A percentile compares a stretch with the other conserved stretches of the same genome.
phyloP scores from a whole-genome alignment of 1,140 invertebrate genomes.

The Rhizoglyphus robini region DNA sequence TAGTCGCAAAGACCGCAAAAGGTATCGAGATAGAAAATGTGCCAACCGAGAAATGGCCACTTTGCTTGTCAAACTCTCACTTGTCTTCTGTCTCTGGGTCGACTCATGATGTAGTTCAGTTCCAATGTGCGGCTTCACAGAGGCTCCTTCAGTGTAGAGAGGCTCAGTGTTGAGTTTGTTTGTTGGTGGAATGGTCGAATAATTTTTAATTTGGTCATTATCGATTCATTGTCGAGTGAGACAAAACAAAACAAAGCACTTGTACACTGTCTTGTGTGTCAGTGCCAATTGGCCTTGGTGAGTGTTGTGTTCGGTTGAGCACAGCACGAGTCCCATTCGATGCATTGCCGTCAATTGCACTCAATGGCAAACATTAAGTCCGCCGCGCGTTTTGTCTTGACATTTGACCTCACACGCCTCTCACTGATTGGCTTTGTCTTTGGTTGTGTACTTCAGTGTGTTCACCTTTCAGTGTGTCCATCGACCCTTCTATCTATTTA shows the following conservation, averaged over 20 bases:
- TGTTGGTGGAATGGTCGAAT: too few species aligned
- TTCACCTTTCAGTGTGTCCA: background rate
- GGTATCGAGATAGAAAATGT: too few species aligned
- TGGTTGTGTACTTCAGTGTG: background rate
- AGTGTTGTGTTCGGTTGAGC: background rate
- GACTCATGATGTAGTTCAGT: too few species aligned
- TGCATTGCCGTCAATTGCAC: background rate
- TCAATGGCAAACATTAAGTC: background rate
- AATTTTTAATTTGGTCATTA: too few species aligned
- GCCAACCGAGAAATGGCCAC: too few species aligned
- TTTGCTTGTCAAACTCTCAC: too few species aligned
- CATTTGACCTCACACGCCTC: slow-evolving; percentile 6
- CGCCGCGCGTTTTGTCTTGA: background rate
- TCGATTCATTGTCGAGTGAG: slow-evolving; percentile 1
- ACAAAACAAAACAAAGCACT: background rate
- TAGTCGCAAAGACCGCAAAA: too few species aligned
- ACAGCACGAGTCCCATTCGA: slow-evolving; percentile 4
- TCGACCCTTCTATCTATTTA: background rate
- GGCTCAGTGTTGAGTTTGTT: too few species aligned
- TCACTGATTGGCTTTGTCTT: background rate
- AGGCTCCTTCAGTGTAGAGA: too few species aligned
- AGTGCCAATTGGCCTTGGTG: background rate
- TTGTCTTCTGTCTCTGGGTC: too few species aligned
- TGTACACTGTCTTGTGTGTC: background rate
- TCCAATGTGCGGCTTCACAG: too few species aligned